These are phyloP conservation scores for Pristionchus maxplancki DNA, from an alignment of 2,888 invertebrate genomes.

Conservation along the genomic window DNA sequence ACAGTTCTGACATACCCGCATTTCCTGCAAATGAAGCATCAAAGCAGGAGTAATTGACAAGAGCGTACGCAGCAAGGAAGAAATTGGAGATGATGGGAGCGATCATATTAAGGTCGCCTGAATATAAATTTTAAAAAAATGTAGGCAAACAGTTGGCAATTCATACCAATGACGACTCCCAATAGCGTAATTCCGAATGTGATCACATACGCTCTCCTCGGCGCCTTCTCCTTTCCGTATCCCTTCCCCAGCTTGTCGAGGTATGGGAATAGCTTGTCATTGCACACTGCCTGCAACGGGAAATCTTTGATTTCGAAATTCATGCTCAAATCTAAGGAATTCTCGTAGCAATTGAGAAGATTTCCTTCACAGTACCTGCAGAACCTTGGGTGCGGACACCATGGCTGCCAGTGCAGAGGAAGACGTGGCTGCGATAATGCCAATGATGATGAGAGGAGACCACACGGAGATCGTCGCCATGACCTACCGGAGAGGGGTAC, in stretches of 20 bases:
- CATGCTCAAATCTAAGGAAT: too few relatives aligned
- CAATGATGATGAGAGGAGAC: slow-evolving; percentile 92
- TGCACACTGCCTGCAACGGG: slow-evolving; percentile 85
- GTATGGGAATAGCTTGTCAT: slow-evolving; percentile 93
- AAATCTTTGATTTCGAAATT: background rate
- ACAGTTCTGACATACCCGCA: slow-evolving; percentile 74
- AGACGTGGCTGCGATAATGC: slow-evolving; percentile 95
- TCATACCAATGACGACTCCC: slow-evolving; percentile 89
- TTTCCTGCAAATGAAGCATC: slow-evolving; percentile 89
- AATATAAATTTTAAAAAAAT: slow-evolving; percentile 20
- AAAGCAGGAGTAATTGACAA: slow-evolving; percentile 94
- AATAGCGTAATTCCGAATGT: slow-evolving; percentile 90
- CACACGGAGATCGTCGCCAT: slow-evolving; percentile 58
- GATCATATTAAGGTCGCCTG: slow-evolving; percentile 89
- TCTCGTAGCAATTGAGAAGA: too few relatives aligned
- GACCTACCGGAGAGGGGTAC: slow-evolving; percentile 44
- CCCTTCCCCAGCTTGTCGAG: slow-evolving; percentile 86
- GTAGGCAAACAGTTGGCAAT: too few relatives aligned
- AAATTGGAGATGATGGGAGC: slow-evolving; percentile 94
- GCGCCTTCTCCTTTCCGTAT: slow-evolving; percentile 80
- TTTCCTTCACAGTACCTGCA: slow-evolving; percentile 77
- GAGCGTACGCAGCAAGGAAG: slow-evolving; percentile 91
- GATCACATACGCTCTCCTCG: slow-evolving; percentile 91
- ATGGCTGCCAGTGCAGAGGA: slow-evolving; percentile 95
- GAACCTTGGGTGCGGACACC: slow-evolving; percentile 88